Percentiles rank a stretch among this genome's conserved stretches.
These are phyloP conservation scores for Gasteruption jaculator DNA, from an alignment of 2,888 invertebrate genomes.

Conservation along the genomic window DNA sequence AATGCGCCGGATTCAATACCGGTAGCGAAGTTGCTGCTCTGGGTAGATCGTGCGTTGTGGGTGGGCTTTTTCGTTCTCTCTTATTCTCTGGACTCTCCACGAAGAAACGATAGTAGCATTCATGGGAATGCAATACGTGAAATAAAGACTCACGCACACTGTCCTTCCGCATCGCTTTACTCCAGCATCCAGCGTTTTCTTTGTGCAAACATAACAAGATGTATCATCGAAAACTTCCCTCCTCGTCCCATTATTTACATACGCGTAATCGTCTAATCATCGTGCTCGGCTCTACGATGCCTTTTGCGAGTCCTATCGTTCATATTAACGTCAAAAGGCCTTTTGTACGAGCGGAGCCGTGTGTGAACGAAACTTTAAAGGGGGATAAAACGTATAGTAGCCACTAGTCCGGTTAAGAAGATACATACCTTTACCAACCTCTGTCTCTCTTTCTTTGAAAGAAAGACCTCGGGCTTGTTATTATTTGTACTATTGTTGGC, in stretches of 20 bases:
- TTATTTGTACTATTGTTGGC: conserved; percentile 52
- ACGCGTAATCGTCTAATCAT: no score
- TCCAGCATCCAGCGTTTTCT: not conserved
- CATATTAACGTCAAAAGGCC: no score
- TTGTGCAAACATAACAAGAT: not conserved
- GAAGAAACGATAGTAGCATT: conserved; percentile 36
- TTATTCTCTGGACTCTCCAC: conserved; percentile 22
- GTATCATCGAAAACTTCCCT: no score
- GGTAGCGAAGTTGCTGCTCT: conserved; percentile 41
- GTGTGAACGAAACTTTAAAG: conserved; percentile 34
- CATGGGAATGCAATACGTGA: conserved; percentile 44
- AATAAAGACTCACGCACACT: conserved; percentile 40
- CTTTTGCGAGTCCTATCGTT: not conserved
- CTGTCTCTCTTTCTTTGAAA: no score
- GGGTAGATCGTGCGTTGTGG: conserved; percentile 51
- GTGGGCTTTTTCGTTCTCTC: conserved; percentile 46
- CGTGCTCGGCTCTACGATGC: no score
- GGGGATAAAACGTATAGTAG: conserved; percentile 37
- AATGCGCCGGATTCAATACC: conserved; percentile 51
- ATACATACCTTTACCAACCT: conserved; percentile 32
- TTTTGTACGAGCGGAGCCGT: no score
- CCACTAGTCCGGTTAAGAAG: conserved; percentile 35
- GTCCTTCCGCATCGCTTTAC: no score
- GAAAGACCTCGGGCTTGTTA: conserved; percentile 38
- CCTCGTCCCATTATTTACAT: no score